A percentile compares a stretch with the other conserved stretches of the same genome.
These are phyloP conservation scores for Brevimyrus niger DNA, from an alignment of 2,113 vertebrate species.

Conservation along the genomic window DNA sequence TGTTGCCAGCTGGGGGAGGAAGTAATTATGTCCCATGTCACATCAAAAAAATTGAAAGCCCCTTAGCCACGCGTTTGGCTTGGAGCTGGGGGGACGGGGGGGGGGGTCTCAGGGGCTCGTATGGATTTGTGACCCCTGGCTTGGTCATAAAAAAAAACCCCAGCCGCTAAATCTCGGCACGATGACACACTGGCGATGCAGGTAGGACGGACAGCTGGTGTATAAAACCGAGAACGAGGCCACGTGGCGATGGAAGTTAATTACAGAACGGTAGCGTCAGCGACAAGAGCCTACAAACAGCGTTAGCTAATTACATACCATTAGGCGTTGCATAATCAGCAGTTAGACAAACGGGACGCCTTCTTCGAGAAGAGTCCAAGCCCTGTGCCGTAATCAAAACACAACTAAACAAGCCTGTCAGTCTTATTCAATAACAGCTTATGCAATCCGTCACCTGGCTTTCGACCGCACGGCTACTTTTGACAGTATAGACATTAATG, in stretches of 20 bases:
- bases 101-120: neutral
- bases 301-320: constrained; percentile 50
- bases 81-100: no score
- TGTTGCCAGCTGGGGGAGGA: neutral
- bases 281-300: constrained; percentile 42
- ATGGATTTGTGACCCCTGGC: neutral
- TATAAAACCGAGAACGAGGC: neutral
- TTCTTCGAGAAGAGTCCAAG: constrained; percentile 32
- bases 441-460: neutral
- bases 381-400: constrained; percentile 43
- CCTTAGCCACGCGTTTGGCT: neutral
- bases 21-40: neutral
- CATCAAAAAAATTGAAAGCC: neutral
- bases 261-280: constrained; percentile 29
- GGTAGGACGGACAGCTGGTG: neutral
- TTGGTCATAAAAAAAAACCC: neutral
- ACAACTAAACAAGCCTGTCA: constrained; percentile 25
- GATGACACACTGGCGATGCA: no score
- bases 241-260: constrained; percentile 46
- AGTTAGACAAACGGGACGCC: constrained; percentile 36
- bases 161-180: neutral
- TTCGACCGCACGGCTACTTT: neutral
- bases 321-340: constrained; percentile 48
- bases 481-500: neutral
- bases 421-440: constrained; percentile 35